Percentiles rank a stretch among this genome's conserved stretches.
phyloP scores from a whole-genome alignment of 2,888 invertebrate species.

The Prenolepis imparis region DNA sequence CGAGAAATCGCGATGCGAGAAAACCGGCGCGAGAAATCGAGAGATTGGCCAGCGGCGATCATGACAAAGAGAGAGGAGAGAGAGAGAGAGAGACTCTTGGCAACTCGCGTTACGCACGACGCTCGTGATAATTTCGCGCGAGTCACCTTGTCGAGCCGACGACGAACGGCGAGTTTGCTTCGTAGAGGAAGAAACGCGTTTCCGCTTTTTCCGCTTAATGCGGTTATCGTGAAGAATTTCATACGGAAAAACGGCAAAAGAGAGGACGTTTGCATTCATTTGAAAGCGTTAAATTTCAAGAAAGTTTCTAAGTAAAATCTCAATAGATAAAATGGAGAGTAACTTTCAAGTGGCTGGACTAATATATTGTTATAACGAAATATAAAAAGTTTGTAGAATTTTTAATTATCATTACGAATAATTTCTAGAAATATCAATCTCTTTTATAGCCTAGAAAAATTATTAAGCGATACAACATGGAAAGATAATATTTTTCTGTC shows the following conservation, averaged over 20 bases:
- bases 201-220: conserved; percentile 47
- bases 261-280: conserved; percentile 1
- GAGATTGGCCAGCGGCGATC: conserved; percentile 13
- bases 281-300: not conserved
- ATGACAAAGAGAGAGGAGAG: conserved; percentile 6
- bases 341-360: not conserved
- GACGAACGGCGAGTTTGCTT: conserved; percentile 46
- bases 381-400: not conserved
- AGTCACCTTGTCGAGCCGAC: conserved; percentile 43
- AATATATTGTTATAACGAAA: not conserved
- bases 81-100: conserved; percentile 19
- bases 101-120: conserved; percentile 49
- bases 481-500: not conserved
- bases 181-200: conserved; percentile 34
- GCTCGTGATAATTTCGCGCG: conserved; percentile 52
- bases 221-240: conserved; percentile 47
- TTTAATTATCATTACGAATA: not conserved
- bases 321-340: not conserved
- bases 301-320: not conserved
- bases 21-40: conserved; percentile 34
- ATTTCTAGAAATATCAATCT: not conserved
- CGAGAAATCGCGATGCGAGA: conserved; percentile 49
- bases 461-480: not conserved
- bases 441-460: not conserved
- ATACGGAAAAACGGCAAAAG: conserved; percentile 26